Percentiles rank a stretch among this genome's conserved stretches.
Conservation (phyloP, 2,888 invertebrate genomes). For the Amphimallon solstitiale region DNA sequence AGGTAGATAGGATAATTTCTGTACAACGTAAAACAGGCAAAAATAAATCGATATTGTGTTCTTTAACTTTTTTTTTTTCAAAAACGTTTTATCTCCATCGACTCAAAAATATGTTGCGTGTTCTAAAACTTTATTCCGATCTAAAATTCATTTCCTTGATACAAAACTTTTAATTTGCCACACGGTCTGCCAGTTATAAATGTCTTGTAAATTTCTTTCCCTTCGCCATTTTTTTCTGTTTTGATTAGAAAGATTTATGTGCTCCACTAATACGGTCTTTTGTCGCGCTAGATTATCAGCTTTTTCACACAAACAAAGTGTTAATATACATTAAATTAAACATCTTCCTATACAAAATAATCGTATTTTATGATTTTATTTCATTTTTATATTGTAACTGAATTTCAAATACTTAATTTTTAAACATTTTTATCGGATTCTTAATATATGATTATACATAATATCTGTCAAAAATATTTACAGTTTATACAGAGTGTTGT, state of each 20-base stretch:
- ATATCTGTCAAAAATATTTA: too few species aligned
- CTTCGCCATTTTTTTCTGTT: background rate
- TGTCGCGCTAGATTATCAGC: too few species aligned
- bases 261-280: background rate
- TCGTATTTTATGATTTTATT: too few species aligned
- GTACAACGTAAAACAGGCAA: background rate
- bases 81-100: background rate
- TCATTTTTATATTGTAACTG: too few species aligned
- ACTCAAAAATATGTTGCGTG: conserved; percentile 5
- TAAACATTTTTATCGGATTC: too few species aligned
- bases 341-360: too few species aligned
- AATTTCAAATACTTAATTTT: too few species aligned
- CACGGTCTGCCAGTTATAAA: conserved; percentile 1
- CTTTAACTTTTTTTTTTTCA: background rate
- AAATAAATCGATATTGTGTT: background rate
- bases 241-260: conserved; percentile 15
- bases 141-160: conserved; percentile 23
- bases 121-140: background rate
- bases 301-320: too few species aligned
- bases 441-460: too few species aligned
- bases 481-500: too few species aligned
- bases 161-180: conserved; percentile 15
- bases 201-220: background rate
- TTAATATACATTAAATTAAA: too few species aligned
- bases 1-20: background rate